Percentiles rank a stretch among this genome's conserved stretches.
phyloP scores from a whole-genome alignment of 2,888 invertebrate species.

The Cantharis lateralis region DNA sequence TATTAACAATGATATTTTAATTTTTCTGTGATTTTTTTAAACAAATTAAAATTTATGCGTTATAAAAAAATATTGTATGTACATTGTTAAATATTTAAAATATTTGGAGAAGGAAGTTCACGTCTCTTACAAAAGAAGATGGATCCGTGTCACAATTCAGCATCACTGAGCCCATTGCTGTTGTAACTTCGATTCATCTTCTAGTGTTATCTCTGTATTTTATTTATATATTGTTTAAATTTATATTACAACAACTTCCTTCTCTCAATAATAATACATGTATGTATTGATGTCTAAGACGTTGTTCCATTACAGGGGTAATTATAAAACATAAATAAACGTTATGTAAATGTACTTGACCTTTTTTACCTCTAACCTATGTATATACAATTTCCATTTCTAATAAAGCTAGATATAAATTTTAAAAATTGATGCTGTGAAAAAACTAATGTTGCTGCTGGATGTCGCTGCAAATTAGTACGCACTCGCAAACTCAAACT shows the following conservation, averaged over 20 bases:
- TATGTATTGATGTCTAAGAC: neutral
- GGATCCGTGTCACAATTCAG: neutral
- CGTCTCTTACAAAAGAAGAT: neutral
- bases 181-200: neutral
- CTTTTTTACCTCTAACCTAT: neutral
- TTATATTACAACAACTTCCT: neutral
- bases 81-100: neutral
- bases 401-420: too few species aligned
- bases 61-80: neutral
- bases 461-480: too few species aligned
- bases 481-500: too few species aligned
- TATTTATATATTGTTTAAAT: neutral
- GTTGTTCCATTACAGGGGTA: neutral
- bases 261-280: neutral
- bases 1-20: neutral
- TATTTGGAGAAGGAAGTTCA: neutral
- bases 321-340: neutral
- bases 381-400: too few species aligned
- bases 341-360: neutral
- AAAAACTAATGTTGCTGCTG: too few species aligned
- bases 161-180: conserved; percentile 4
- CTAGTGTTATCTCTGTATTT: neutral
- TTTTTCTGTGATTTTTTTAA: neutral
- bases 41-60: neutral
- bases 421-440: too few species aligned